Evolutionary conservation across 2,113 vertebrate species (phyloP), one percentile per base, ranked within the genome.

Genomic region (Microcebus jonahi): DNA sequence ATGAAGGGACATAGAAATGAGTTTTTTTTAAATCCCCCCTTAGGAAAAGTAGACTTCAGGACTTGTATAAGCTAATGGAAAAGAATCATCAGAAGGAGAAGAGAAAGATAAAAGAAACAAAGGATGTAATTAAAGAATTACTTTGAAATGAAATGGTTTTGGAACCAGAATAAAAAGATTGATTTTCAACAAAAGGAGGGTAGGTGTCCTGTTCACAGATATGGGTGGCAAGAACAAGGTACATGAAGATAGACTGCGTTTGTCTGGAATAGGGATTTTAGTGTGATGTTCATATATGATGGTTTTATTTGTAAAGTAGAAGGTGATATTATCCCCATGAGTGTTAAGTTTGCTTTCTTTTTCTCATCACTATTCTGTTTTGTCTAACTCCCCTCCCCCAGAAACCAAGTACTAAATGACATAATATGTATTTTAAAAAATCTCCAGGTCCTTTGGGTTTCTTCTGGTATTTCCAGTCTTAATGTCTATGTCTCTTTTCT

Each of bases 101-200:
- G 48, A 63, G 61, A 63, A 84, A 92, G 31, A 36, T 36, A 48
- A 80, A 65, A 81, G 3, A 77, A 80, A 75, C 1, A 77, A 18
- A 75, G 25, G 25, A 94, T 71, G 81, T 57, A 88, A 84, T 89
- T 80, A 71, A 88, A 88, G 17, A 91, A 81, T 88, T 95, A 20
- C 15, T 85, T 84, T 85, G 42, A 80, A 34, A 75, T 53, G 14
- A 63, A 89, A 91, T 88, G 14, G 9, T 2, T 88, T 27, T 61
- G 29, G 21, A 88, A 83, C 2, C 36, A 84, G 50, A 93, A 87
- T 39, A 83, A 90, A 92, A 94, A 6, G 6, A 83, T 71, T 65
- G 3, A 42, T 67, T 90, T 59, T 80, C 34, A 88, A 31, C 7
- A 42, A 86, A 65, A 82, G 10, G 18, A 70, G 29, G 14, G 42